phyloP scores from a whole-genome alignment of 2,113 vertebrate genomes.

The Patagioenas fasciata region DNA sequence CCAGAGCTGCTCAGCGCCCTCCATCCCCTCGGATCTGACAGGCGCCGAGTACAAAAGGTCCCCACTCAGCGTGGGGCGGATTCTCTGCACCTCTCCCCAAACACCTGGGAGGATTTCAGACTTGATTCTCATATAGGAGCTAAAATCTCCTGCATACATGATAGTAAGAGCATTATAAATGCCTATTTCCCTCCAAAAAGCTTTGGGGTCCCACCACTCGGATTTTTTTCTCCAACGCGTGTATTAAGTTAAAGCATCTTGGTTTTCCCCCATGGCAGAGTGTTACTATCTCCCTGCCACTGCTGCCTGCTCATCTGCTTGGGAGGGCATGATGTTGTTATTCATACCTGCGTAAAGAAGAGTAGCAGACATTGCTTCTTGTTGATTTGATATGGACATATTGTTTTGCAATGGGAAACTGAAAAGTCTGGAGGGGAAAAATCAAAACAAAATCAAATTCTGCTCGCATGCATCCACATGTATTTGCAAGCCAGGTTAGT shows the following conservation, averaged over 20 bases:
- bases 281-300: background rate
- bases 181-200: background rate
- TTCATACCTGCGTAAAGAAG: background rate
- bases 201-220: background rate
- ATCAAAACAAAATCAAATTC: background rate
- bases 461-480: background rate
- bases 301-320: background rate
- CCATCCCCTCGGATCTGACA: background rate
- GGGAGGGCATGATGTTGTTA: background rate
- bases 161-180: background rate
- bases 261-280: background rate
- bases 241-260: background rate
- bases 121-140: background rate
- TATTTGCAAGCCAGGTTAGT: background rate
- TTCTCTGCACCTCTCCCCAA: background rate
- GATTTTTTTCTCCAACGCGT: background rate
- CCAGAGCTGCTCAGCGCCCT: background rate
- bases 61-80: background rate
- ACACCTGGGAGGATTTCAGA: background rate
- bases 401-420: background rate
- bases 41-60: background rate
- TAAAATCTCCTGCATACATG: background rate
- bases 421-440: background rate
- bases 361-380: background rate
- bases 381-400: background rate